Conservation (phyloP, 2,113 vertebrate genomes). For the Podilymbus podiceps region DNA sequence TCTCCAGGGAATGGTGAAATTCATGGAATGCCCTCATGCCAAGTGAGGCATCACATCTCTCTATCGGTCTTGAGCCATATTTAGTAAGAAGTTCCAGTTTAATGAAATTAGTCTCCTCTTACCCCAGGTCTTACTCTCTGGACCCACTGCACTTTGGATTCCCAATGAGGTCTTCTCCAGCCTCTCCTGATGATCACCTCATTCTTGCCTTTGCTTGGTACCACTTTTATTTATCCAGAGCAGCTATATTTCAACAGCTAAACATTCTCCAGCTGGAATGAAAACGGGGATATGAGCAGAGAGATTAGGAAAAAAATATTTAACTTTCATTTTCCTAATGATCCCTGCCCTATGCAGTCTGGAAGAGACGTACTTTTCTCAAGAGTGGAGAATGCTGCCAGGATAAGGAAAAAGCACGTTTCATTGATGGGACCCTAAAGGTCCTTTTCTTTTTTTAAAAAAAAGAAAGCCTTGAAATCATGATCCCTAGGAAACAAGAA, state of each 20-base stretch:
- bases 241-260: neutral
- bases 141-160: neutral
- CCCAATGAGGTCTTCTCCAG: neutral
- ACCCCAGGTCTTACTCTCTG: neutral
- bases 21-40: neutral
- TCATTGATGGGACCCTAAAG: neutral
- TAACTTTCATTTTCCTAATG: neutral
- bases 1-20: slow-evolving; percentile 33
- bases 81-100: neutral
- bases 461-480: neutral
- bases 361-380: neutral
- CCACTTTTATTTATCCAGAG: neutral
- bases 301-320: neutral
- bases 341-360: neutral
- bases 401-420: neutral
- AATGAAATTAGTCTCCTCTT: neutral
- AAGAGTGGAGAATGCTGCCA: neutral
- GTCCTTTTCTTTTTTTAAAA: neutral
- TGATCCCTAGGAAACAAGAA: neutral
- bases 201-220: neutral
- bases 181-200: neutral
- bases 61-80: neutral
- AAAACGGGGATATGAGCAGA: neutral
- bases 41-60: neutral
- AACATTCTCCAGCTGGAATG: neutral